These are phyloP conservation scores for Phlogophora meticulosa DNA, from an alignment of 2,888 invertebrate genomes.

Conservation along the genomic window DNA sequence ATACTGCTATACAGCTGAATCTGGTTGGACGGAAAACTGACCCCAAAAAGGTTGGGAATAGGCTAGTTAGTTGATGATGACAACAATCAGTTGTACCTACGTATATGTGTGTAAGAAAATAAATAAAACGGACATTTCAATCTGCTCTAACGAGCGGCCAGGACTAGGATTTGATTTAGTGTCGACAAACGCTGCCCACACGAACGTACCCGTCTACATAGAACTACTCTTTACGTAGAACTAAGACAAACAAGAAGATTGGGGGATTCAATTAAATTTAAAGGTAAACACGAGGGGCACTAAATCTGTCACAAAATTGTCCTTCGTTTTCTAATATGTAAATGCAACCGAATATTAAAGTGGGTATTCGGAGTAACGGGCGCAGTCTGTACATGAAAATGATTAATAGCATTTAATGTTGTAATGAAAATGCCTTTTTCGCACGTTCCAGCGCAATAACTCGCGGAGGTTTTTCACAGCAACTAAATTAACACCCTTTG, in stretches of 20 bases:
- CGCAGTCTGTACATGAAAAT: slow-evolving; percentile 67
- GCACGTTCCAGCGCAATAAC: slow-evolving; percentile 74
- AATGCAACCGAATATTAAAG: slow-evolving; percentile 65
- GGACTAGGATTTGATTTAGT: slow-evolving; percentile 37
- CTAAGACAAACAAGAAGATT: slow-evolving; percentile 48
- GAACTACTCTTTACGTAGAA: slow-evolving; percentile 26
- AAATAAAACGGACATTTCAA: slow-evolving; percentile 39
- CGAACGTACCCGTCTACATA: not conserved
- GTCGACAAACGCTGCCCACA: slow-evolving; percentile 18
- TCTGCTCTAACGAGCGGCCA: slow-evolving; percentile 31
- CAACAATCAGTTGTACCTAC: no score
- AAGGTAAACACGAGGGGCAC: slow-evolving; percentile 43
- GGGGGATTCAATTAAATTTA: slow-evolving; percentile 52
- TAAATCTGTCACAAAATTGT: slow-evolving; percentile 63
- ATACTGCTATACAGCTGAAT: no score
- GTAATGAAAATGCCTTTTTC: slow-evolving; percentile 76
- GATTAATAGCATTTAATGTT: slow-evolving; percentile 73
- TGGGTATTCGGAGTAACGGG: slow-evolving; percentile 56
- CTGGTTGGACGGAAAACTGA: no score
- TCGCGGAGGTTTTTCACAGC: slow-evolving; percentile 73
- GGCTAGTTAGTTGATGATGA: no score
- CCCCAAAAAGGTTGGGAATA: no score
- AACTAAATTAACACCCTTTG: slow-evolving; percentile 85
- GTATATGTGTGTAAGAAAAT: slow-evolving; percentile 8
- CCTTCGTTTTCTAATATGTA: slow-evolving; percentile 63